These are phyloP conservation scores for Drosophila tropicalis DNA, from an alignment of 1,140 invertebrate species.

Conservation along the genomic window DNA sequence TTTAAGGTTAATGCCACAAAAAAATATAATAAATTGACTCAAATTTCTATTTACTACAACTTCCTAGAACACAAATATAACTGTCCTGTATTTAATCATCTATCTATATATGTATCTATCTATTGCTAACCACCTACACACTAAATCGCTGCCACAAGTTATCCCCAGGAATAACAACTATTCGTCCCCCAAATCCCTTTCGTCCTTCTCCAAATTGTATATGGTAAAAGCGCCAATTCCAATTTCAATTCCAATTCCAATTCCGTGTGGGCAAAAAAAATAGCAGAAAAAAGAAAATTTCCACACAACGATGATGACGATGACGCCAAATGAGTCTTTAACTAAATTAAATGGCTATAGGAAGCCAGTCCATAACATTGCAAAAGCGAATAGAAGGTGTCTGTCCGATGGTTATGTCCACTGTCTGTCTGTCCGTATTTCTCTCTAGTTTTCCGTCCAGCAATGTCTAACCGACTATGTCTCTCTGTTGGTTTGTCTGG, in stretches of 20 bases:
- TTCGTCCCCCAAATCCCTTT: background rate
- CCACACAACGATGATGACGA: slow-evolving; percentile 40
- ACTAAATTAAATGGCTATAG: slow-evolving; percentile 61
- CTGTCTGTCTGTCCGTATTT: background rate
- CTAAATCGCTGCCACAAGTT: slow-evolving; percentile 39
- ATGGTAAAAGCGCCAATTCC: slow-evolving; percentile 39
- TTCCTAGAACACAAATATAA: background rate
- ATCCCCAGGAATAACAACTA: slow-evolving; percentile 11
- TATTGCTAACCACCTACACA: background rate
- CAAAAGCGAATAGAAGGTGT: slow-evolving; percentile 11
- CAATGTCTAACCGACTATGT: slow-evolving; percentile 23
- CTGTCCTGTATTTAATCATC: slow-evolving; percentile 2
- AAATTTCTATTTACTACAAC: slow-evolving; percentile 1
- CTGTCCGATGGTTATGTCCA: background rate
- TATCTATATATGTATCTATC: slow-evolving; percentile 5
- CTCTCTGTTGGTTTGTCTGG: slow-evolving; percentile 40
- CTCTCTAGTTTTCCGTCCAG: too few relatives aligned
- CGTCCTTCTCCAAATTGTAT: slow-evolving; percentile 4
- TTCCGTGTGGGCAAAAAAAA: slow-evolving; percentile 50
- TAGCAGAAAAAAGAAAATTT: slow-evolving; percentile 39
- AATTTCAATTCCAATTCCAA: slow-evolving; percentile 67
- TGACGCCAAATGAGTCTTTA: slow-evolving; percentile 61
- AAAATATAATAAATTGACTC: background rate
- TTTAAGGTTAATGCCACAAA: background rate
- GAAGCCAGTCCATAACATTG: slow-evolving; percentile 3